phyloP scores from a whole-genome alignment of 1,140 invertebrate genomes.

The Rhopalosiphum padi region DNA sequence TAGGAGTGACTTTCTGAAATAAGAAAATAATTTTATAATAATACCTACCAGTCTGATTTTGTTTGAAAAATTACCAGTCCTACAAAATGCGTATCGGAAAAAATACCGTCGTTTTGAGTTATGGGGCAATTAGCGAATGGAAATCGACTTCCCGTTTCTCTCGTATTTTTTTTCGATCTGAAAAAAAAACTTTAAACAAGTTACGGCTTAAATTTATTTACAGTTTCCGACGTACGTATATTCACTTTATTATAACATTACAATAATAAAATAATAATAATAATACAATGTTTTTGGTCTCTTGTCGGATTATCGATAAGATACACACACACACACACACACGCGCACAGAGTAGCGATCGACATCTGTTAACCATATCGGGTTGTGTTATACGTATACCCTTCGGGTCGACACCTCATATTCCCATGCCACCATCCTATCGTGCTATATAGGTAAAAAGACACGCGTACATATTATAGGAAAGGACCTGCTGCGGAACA shows the following conservation, averaged over 20 bases:
- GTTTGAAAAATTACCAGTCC: background rate
- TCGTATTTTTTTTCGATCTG: background rate
- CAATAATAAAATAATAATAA: background rate
- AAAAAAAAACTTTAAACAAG: slow-evolving; percentile 8
- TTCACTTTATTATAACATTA: background rate
- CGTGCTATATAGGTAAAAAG: background rate
- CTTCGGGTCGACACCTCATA: background rate
- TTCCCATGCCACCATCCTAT: background rate
- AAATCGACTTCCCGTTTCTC: background rate
- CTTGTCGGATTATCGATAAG: background rate
- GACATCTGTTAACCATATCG: slow-evolving; percentile 36
- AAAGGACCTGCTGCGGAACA: background rate
- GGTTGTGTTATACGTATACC: slow-evolving; percentile 9
- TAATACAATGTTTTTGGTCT: background rate
- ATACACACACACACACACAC: background rate
- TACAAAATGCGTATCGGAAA: background rate
- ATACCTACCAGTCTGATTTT: background rate
- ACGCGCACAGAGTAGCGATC: background rate
- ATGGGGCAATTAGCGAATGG: slow-evolving; percentile 54
- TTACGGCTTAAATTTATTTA: slow-evolving; percentile 21
- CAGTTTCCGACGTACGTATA: background rate
- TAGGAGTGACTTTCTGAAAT: background rate
- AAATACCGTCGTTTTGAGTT: slow-evolving; percentile 48
- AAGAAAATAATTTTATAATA: background rate
- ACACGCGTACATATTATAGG: background rate